Conservation (phyloP, 2,113 vertebrate genomes). For the Tamias sibiricus region DNA sequence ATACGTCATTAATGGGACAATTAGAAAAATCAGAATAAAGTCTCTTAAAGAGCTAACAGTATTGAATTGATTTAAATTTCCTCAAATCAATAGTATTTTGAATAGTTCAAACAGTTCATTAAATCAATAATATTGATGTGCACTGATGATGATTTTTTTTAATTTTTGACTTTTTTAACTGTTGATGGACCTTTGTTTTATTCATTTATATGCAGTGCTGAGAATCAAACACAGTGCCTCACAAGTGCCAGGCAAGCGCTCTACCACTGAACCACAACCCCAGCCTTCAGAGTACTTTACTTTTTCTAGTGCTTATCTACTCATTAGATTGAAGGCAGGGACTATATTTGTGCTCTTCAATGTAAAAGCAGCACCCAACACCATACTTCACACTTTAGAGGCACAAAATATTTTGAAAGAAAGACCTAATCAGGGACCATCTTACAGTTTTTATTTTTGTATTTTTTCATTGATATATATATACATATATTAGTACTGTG, state of each 20-base stretch:
- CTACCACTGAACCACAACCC: too few relatives aligned
- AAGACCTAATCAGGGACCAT: background rate
- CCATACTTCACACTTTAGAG: background rate
- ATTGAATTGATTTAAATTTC: conserved; percentile 34
- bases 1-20: background rate
- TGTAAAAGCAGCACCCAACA: background rate
- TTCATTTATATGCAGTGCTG: too few relatives aligned
- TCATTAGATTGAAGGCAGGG: background rate
- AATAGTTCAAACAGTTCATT: background rate
- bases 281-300: background rate
- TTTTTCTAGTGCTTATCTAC: background rate
- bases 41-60: background rate
- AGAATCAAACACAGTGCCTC: too few relatives aligned
- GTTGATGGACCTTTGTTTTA: too few relatives aligned
- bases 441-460: background rate
- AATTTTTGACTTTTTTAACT: too few relatives aligned
- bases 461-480: background rate
- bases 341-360: background rate
- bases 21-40: background rate
- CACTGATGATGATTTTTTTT: too few relatives aligned
- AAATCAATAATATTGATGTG: background rate
- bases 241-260: too few relatives aligned
- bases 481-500: too few relatives aligned
- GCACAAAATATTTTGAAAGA: background rate
- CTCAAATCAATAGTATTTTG: background rate